Conservation (phyloP, 2,888 invertebrate genomes). For the Agrenia bidenticulata region DNA sequence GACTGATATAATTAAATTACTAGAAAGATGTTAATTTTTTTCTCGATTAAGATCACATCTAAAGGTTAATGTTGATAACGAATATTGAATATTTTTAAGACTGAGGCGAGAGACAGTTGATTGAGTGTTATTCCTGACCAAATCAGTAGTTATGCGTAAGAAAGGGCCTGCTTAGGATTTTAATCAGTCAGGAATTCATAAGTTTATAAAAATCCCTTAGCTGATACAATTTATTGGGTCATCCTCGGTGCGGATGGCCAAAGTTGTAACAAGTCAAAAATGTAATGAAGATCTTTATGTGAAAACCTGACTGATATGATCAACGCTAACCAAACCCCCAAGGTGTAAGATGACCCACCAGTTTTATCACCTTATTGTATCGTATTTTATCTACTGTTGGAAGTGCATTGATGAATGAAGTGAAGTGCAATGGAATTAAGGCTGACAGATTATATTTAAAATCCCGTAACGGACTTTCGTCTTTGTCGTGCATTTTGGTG, state of each 20-base stretch:
- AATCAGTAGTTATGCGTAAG: not conserved
- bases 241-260: too few relatives aligned
- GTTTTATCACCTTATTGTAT: too few relatives aligned
- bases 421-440: constrained; percentile 45
- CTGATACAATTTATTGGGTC: too few relatives aligned
- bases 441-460: constrained; percentile 37
- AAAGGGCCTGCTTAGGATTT: too few relatives aligned
- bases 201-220: too few relatives aligned
- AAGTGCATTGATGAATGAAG: constrained; percentile 19
- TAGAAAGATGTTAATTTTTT: constrained; percentile 51
- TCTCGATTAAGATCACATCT: constrained; percentile 35
- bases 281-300: too few relatives aligned
- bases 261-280: too few relatives aligned
- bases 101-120: constrained; percentile 28
- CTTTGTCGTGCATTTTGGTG: constrained; percentile 3
- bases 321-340: too few relatives aligned
- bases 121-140: constrained; percentile 5
- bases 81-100: constrained; percentile 40
- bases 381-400: constrained; percentile 16
- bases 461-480: constrained; percentile 16
- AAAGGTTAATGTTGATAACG: constrained; percentile 5
- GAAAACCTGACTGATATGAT: too few relatives aligned
- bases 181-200: too few relatives aligned
- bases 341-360: too few relatives aligned
- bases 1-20: constrained; percentile 48